These are phyloP conservation scores for Notamacropus eugenii DNA, from an alignment of 2,797 vertebrate species.

Conservation along the genomic window DNA sequence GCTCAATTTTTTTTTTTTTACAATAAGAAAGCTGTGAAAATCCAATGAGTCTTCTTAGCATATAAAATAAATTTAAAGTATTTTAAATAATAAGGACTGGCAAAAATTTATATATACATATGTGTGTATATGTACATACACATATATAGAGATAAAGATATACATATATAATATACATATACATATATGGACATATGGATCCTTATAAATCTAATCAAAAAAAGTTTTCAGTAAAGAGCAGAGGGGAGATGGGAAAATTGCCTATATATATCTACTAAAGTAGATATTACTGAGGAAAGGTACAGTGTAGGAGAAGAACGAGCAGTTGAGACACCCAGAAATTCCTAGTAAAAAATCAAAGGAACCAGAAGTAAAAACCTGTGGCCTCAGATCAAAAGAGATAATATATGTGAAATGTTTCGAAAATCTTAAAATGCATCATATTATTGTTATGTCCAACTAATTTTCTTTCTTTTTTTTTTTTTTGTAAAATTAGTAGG, in stretches of 20 bases:
- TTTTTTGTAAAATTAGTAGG: neutral
- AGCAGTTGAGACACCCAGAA: too few species aligned
- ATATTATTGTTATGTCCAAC: neutral
- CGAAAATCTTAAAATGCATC: neutral
- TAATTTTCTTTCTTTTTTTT: neutral
- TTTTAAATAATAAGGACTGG: neutral
- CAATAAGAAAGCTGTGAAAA: neutral
- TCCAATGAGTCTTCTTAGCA: neutral
- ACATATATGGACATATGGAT: neutral
- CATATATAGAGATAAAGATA: neutral
- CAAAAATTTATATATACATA: neutral
- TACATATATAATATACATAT: too few species aligned
- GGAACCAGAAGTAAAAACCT: too few species aligned
- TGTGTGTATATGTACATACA: neutral
- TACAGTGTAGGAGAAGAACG: too few species aligned
- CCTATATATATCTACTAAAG: too few species aligned
- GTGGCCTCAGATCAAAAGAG: neutral
- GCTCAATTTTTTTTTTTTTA: too few species aligned
- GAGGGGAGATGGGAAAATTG: too few species aligned
- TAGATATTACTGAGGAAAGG: too few species aligned
- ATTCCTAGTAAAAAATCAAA: too few species aligned
- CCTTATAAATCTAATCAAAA: neutral
- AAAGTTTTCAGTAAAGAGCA: neutral
- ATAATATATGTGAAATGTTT: neutral
- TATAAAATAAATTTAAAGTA: neutral